Percentiles rank a stretch among this genome's conserved stretches.
phyloP scores from a whole-genome alignment of 2,113 vertebrate genomes.

The Tringa solitaria region DNA sequence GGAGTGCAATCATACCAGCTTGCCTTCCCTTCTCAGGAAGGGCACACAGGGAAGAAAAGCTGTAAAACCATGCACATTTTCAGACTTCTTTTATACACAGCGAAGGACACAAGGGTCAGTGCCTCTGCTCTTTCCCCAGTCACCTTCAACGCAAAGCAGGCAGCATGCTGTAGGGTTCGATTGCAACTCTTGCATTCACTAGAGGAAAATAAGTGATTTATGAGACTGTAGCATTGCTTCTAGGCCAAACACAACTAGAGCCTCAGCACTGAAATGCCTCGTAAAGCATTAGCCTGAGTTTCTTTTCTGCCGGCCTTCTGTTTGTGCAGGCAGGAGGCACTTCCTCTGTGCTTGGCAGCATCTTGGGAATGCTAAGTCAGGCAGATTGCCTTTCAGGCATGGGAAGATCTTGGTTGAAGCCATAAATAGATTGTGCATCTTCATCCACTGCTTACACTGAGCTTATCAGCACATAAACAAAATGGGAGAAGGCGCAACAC shows the following conservation, averaged over 20 bases:
- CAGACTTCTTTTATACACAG: background rate
- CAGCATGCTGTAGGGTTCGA: background rate
- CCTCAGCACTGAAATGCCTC: background rate
- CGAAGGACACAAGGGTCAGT: background rate
- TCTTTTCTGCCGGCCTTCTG: background rate
- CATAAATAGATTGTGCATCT: constrained; percentile 23
- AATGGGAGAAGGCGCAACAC: background rate
- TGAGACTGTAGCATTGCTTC: background rate
- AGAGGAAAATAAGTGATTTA: background rate
- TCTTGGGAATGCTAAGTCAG: constrained; percentile 9
- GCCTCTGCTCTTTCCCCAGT: background rate
- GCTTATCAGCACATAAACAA: background rate
- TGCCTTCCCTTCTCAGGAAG: background rate
- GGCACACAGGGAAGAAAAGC: background rate
- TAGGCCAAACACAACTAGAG: background rate
- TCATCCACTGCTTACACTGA: background rate
- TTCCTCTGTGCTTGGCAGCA: constrained; percentile 52
- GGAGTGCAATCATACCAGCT: background rate
- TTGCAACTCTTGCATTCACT: background rate
- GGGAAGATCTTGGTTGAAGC: constrained; percentile 30
- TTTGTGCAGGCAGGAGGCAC: constrained; percentile 19
- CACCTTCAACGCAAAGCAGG: background rate
- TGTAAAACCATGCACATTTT: background rate
- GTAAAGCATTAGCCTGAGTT: background rate
- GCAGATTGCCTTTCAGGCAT: constrained; percentile 48